Base-by-base conservation (phyloP, 2,888 invertebrate genomes). In the Spodoptera picta region DNA sequence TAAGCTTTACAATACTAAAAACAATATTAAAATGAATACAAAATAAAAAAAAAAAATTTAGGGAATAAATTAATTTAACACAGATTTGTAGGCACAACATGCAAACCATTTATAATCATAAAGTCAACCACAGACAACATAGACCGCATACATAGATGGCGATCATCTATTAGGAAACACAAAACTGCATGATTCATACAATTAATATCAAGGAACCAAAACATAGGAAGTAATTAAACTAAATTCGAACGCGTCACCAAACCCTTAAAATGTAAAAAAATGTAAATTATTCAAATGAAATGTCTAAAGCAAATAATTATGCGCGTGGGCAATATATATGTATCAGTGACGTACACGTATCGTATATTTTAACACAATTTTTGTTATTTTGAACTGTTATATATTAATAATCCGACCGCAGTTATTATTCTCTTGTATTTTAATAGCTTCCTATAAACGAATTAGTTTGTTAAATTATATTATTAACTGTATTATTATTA, bases 181-280 rank as follows among this genome's bases (percentile, higher is more conserved):
- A 36, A 36, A 6, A 36, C 36, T 36, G 7, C 10, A 42, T 45
- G 44, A 49, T 49, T 66, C 14, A 66, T 14, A 23, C 19, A 58
- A 36, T 44, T 2, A 53, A 27, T 23, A 31, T 41, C 41, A 23
- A 47, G 14, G 9, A 54, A 54, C 10, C 23, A 42, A 50, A 55
- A 55, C 41, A 53, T 43, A 61, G 70, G 70, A 69, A 67, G 46
- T 62, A 44, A 62, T 69, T 61, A 44, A 54, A 44, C 9, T 23
- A 23, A 60, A 60, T 3, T 24, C 14, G 41, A 23, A 4, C 11
- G 31, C 54, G 70, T 67, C 70, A 55, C 44, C 23, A 3, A 19
- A 41, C 44, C 51, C 23, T 60, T 49, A 1, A 36, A 36, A 69
- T 41, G 24, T 44, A 54, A 69, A 69, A 43, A 54, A 50, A 49